Conservation (phyloP, 2,113 vertebrate species). For the Montifringilla adamsi region DNA sequence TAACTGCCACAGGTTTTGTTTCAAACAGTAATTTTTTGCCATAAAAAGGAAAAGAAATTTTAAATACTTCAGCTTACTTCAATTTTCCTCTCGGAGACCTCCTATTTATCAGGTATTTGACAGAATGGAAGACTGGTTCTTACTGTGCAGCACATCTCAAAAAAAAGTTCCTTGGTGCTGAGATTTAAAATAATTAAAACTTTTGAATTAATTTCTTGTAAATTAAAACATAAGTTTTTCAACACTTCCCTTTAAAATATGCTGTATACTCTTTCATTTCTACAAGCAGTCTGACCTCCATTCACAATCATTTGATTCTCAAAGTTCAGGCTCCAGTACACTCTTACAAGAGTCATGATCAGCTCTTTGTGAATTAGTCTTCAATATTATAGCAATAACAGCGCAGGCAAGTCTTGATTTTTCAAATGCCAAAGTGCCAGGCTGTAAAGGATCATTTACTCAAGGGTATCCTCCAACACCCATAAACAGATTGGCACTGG, state of each 20-base stretch:
- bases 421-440: neutral
- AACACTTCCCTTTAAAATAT: neutral
- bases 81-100: neutral
- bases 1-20: neutral
- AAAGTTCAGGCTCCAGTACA: neutral
- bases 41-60: neutral
- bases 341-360: neutral
- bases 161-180: neutral
- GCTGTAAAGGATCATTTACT: neutral
- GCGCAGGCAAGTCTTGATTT: neutral
- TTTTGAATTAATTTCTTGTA: neutral
- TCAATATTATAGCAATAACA: neutral
- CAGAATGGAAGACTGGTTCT: neutral
- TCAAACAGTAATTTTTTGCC: neutral
- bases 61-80: neutral
- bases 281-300: neutral
- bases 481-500: neutral
- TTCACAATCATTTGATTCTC: neutral
- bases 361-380: neutral
- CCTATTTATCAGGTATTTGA: neutral
- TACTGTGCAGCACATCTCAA: neutral
- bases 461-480: neutral
- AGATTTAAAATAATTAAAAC: neutral
- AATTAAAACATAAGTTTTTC: neutral
- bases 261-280: neutral